Evolutionary conservation across 2,888 invertebrate genomes (phyloP), one percentile per base, ranked within the genome.

Genomic region (Acleris cristana): DNA sequence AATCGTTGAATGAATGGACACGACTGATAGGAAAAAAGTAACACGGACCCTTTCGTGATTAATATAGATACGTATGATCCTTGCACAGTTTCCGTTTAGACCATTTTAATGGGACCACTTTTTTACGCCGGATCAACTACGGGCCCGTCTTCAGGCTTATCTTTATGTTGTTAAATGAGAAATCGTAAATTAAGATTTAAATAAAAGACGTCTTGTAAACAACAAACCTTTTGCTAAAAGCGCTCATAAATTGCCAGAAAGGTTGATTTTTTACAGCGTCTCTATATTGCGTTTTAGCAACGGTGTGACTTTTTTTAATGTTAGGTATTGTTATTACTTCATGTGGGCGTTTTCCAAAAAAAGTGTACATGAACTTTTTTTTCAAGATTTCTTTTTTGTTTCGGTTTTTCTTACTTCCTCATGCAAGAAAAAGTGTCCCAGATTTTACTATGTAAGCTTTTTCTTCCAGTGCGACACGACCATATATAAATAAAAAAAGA

Each of bases 161-260:
- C 88, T 89, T 84, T 84, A 83, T 76, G 79, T 79, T 81, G 78
- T 82, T 81, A 81, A 78, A 84, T 81, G 84, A 84, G 81, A 80
- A 85, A 86, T 82, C 89, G 85, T 89, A 89, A 89, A 89, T 89
- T 87, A 85, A 85, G 87, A 83, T 88, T 88, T 86, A 88, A 89
- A 88, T 89, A 88, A 89, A 88, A 88, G 84, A 85, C 81, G 86
- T 87, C 88, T 87, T 90, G 89, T 89, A 88, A 90, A 89, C 89
- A 89, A 76, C 87, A 86, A 89, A 90, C 87, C 88, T 90, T 89
- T 88, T 89, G 89, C 89, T 89, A 90, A 90, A 89, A 89, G 89
- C 86, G 81, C 81, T 75, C 85, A 88, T 89, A 89, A 89, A 90
- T 89, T 86, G 79, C 82, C 78, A 75, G 77, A 73, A 76, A 72